phyloP scores from a whole-genome alignment of 2,888 invertebrate species.

The Mimas tiliae region DNA sequence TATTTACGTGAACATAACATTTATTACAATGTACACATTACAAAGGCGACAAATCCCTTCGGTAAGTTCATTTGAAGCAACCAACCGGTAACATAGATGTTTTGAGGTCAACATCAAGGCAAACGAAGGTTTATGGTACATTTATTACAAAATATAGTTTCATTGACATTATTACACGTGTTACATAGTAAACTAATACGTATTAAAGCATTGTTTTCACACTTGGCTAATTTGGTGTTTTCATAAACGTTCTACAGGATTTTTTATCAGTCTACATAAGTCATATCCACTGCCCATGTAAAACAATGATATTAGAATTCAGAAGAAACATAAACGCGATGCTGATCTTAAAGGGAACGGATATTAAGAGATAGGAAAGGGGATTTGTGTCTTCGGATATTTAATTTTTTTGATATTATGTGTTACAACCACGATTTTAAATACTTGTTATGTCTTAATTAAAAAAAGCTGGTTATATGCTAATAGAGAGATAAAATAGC shows the following conservation, averaged over 20 bases:
- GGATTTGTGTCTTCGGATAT: too few species aligned
- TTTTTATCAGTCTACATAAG: too few species aligned
- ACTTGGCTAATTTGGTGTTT: background rate
- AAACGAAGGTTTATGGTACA: background rate
- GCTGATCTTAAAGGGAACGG: too few species aligned
- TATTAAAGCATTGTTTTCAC: background rate
- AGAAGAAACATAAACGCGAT: too few species aligned
- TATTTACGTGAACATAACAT: background rate
- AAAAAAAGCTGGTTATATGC: too few species aligned
- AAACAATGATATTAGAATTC: too few species aligned
- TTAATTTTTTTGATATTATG: too few species aligned
- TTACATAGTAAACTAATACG: background rate
- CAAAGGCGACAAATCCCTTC: background rate
- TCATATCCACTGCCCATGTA: too few species aligned
- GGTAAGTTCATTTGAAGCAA: background rate
- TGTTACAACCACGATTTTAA: too few species aligned
- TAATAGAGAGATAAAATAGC: constrained; percentile 8
- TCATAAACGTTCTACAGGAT: background rate
- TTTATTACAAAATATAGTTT: background rate
- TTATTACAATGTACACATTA: background rate
- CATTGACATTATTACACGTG: background rate
- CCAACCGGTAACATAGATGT: background rate
- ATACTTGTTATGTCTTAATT: too few species aligned
- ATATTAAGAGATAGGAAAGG: too few species aligned
- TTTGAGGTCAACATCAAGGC: constrained; percentile 2